Evolutionary conservation across 2,113 vertebrate species (phyloP).

Genomic region (Etheostoma cragini): DNA sequence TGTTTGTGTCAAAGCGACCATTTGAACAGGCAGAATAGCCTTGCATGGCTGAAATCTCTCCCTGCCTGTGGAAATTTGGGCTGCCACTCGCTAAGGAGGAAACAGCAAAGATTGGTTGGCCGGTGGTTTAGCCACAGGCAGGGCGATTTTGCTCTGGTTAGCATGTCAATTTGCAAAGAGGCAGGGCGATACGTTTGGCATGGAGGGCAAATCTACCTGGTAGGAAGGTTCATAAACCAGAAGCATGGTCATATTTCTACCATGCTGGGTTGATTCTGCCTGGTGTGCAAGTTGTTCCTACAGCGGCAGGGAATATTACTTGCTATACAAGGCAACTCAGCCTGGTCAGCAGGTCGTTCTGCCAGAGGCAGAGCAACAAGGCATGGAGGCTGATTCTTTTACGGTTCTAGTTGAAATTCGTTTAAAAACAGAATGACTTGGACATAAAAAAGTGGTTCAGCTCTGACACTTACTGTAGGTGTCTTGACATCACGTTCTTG

Average conservation of each 20-base stretch:
- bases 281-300: conserved; percentile 27
- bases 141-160: background rate
- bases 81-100: background rate
- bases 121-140: conserved; percentile 11
- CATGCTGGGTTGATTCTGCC: conserved; percentile 6
- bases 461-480: conserved; percentile 11
- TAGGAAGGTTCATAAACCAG: background rate
- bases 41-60: background rate
- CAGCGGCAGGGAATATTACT: conserved; percentile 29
- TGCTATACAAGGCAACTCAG: conserved; percentile 1
- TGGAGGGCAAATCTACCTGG: conserved; percentile 5
- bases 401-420: conserved; percentile 4
- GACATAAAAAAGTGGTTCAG: conserved; percentile 5
- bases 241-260: conserved; percentile 16
- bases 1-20: background rate
- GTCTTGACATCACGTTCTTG: conserved; percentile 10
- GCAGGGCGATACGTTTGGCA: conserved; percentile 28
- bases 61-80: conserved; percentile 1
- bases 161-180: conserved; percentile 32
- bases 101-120: background rate
- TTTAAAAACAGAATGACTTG: background rate
- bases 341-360: conserved; percentile 30
- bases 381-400: conserved; percentile 5
- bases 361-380: conserved; percentile 19
- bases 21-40: background rate